Evolutionary conservation across 2,888 invertebrate genomes (phyloP).

Genomic region (Matsumyia berberina): DNA sequence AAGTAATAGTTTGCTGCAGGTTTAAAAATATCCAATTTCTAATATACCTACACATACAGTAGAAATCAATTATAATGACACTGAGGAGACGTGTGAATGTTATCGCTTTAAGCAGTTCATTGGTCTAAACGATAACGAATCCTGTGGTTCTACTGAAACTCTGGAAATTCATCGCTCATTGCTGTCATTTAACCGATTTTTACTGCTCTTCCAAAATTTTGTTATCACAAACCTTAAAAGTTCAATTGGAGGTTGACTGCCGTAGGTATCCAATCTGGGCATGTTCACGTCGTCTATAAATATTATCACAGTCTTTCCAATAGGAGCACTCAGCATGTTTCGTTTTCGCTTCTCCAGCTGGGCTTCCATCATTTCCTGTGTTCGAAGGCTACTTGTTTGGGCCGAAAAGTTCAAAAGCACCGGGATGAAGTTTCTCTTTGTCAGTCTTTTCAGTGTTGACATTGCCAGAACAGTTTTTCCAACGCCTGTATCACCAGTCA

Average conservation of each 20-base stretch:
- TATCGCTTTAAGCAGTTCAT: too few relatives aligned
- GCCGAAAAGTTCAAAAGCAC: constrained; percentile 95
- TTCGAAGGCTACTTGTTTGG: constrained; percentile 93
- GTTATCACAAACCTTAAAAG: constrained; percentile 88
- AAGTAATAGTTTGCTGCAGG: too few relatives aligned
- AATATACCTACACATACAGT: too few relatives aligned
- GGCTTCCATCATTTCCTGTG: constrained; percentile 92
- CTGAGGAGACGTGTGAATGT: too few relatives aligned
- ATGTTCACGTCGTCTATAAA: constrained; percentile 97
- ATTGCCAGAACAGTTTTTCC: constrained; percentile 95
- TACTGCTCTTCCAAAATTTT: too few relatives aligned
- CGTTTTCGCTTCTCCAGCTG: constrained; percentile 93
- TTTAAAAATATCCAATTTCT: too few relatives aligned
- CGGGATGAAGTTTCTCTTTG: constrained; percentile 88
- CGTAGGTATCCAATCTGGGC: constrained; percentile 94
- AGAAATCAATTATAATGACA: too few relatives aligned
- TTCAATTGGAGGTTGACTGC: constrained; percentile 96
- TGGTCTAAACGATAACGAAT: too few relatives aligned
- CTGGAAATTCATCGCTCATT: too few relatives aligned
- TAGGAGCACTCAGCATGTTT: constrained; percentile 91
- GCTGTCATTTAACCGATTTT: too few relatives aligned
- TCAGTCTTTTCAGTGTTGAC: constrained; percentile 88
- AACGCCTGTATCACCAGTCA: constrained; percentile 96
- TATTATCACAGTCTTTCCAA: constrained; percentile 92
- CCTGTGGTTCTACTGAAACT: too few relatives aligned